A percentile compares a stretch with the other conserved stretches of the same genome.
Conservation (phyloP, 1,140 invertebrate species). For the Cyclina sinensis region DNA sequence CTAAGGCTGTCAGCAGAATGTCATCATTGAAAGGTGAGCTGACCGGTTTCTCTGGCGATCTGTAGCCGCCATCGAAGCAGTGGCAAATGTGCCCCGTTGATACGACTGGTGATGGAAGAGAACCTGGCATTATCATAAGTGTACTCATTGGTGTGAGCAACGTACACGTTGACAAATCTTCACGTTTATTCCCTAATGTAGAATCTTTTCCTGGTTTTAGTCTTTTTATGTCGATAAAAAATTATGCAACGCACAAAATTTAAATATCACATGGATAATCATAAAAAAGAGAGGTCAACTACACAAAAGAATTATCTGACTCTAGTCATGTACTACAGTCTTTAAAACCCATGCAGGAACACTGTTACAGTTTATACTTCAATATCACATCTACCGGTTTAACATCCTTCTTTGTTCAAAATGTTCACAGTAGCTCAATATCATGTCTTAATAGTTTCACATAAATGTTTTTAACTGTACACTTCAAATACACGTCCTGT, state of each 20-base stretch:
- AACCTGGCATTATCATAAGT: slow-evolving; percentile 41
- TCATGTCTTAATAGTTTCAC: no score
- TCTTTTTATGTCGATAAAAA: no score
- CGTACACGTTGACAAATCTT: neutral
- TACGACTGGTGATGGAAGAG: slow-evolving; percentile 33
- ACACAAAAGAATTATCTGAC: neutral
- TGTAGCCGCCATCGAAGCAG: neutral
- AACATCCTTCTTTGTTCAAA: no score
- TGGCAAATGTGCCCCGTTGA: slow-evolving; percentile 49
- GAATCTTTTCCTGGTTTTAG: neutral
- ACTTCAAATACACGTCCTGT: neutral
- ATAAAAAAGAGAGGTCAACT: neutral
- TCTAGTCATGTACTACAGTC: no score
- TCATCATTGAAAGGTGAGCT: slow-evolving; percentile 26
- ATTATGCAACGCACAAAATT: neutral
- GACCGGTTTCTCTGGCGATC: neutral
- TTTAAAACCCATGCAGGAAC: no score
- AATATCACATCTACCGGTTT: no score
- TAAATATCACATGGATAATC: neutral
- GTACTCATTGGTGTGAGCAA: slow-evolving; percentile 13
- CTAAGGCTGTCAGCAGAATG: slow-evolving; percentile 15
- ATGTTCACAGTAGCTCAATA: no score
- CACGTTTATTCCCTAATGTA: neutral
- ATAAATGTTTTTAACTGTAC: no score
- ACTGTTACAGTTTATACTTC: no score